Evolutionary conservation across 2,888 invertebrate genomes (phyloP).

Genomic region (Serrognathus titanus): DNA sequence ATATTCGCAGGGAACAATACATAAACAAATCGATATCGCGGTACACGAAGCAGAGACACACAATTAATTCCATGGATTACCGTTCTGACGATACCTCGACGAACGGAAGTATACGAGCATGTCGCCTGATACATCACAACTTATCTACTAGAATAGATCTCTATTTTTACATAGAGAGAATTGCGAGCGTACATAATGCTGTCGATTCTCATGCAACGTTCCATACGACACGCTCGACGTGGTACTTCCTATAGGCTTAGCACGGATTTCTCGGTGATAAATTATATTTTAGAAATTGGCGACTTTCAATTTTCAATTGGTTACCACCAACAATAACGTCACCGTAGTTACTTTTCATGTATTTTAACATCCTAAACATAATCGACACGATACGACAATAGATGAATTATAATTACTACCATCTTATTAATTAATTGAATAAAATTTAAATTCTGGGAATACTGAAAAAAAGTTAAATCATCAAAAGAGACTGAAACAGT

Average conservation of each 20-base stretch:
- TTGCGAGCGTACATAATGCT: slow-evolving; percentile 21
- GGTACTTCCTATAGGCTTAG: not conserved
- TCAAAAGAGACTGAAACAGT: too few species aligned
- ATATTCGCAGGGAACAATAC: not conserved
- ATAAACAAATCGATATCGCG: slow-evolving; percentile 1
- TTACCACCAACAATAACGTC: too few species aligned
- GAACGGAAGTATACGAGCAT: slow-evolving; percentile 33
- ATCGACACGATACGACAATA: too few species aligned
- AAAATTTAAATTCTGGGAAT: too few species aligned
- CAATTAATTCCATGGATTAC: slow-evolving; percentile 27
- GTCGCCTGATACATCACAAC: slow-evolving; percentile 31
- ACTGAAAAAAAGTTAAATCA: too few species aligned
- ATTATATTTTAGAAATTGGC: too few species aligned
- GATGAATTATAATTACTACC: too few species aligned
- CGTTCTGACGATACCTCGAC: slow-evolving; percentile 24
- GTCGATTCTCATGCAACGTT: slow-evolving; percentile 36
- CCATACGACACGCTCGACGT: slow-evolving; percentile 33
- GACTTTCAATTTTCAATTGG: too few species aligned
- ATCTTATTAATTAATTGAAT: too few species aligned
- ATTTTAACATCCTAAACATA: too few species aligned
- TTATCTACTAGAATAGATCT: slow-evolving; percentile 31
- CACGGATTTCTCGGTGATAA: too few species aligned
- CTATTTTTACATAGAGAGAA: slow-evolving; percentile 22
- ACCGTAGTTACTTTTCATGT: too few species aligned
- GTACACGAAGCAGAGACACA: not conserved